phyloP scores from a whole-genome alignment of 2,888 invertebrate genomes.

The Eretmocerus hayati region DNA sequence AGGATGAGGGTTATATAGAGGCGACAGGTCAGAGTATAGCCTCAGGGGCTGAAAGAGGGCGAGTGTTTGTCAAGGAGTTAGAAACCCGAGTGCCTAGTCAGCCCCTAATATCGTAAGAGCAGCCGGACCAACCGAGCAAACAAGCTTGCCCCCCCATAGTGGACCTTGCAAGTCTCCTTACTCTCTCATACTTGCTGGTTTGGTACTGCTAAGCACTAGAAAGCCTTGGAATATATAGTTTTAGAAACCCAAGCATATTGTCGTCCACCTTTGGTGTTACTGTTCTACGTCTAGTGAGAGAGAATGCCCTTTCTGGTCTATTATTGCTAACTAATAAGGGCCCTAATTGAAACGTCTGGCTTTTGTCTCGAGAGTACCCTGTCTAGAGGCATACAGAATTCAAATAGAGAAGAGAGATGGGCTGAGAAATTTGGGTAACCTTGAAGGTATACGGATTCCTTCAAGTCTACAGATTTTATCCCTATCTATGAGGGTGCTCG shows the following conservation, averaged over 20 bases:
- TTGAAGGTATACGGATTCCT: too few relatives aligned
- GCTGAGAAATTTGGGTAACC: too few relatives aligned
- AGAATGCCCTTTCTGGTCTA: conserved; percentile 26
- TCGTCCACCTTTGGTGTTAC: too few relatives aligned
- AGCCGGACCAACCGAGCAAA: conserved; percentile 38
- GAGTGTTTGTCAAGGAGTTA: conserved; percentile 14
- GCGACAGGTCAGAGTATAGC: neutral
- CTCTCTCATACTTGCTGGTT: too few relatives aligned
- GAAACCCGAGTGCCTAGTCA: conserved; percentile 41
- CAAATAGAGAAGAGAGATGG: too few relatives aligned
- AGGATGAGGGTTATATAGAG: too few relatives aligned
- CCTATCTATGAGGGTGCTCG: too few relatives aligned
- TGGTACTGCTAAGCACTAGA: conserved; percentile 40
- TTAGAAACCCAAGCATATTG: neutral
- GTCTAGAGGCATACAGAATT: too few relatives aligned
- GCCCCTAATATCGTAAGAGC: conserved; percentile 46
- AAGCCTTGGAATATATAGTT: conserved; percentile 27
- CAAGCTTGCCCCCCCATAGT: conserved; percentile 33
- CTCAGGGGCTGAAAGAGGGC: conserved; percentile 21
- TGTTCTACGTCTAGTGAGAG: too few relatives aligned
- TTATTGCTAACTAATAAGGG: conserved; percentile 46
- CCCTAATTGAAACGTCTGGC: conserved; percentile 43
- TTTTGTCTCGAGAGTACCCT: conserved; percentile 14
- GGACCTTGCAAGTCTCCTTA: neutral
- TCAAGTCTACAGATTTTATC: too few relatives aligned